Conservation (phyloP, 2,113 vertebrate genomes). For the Eleginops maclovinus region DNA sequence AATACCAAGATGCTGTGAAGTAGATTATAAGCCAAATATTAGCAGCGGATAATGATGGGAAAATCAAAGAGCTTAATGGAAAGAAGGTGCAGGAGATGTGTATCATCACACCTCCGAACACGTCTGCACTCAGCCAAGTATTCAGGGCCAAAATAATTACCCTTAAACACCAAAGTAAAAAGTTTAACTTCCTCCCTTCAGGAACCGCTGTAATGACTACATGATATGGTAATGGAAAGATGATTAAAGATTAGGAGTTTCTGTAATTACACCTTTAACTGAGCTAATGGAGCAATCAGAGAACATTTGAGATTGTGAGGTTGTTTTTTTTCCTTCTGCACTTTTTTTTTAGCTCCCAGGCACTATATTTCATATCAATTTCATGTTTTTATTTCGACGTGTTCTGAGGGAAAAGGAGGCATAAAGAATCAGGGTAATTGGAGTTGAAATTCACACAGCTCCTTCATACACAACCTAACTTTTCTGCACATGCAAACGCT, state of each 20-base stretch:
- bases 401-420: constrained; percentile 24
- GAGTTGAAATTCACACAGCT: not conserved
- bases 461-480: not conserved
- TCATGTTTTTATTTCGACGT: constrained; percentile 13
- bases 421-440: constrained; percentile 21
- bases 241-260: constrained; percentile 79
- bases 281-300: constrained; percentile 75
- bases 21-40: constrained; percentile 28
- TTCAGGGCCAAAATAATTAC: constrained; percentile 77
- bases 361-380: constrained; percentile 36
- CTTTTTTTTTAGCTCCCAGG: constrained; percentile 49
- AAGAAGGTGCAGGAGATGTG: constrained; percentile 67
- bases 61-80: constrained; percentile 65
- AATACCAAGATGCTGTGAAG: not conserved
- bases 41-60: constrained; percentile 25
- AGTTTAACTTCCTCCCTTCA: constrained; percentile 73
- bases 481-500: constrained; percentile 12
- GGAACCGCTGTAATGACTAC: constrained; percentile 73
- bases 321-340: constrained; percentile 20
- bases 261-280: constrained; percentile 78
- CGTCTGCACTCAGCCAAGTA: constrained; percentile 56
- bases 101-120: constrained; percentile 59
- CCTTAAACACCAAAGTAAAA: constrained; percentile 71
- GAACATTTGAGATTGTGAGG: constrained; percentile 58
- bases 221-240: constrained; percentile 77